A percentile compares a stretch with the other conserved stretches of the same genome.
Evolutionary conservation across 2,888 invertebrate genomes (phyloP).

Genomic region (Lithophane leautieri): DNA sequence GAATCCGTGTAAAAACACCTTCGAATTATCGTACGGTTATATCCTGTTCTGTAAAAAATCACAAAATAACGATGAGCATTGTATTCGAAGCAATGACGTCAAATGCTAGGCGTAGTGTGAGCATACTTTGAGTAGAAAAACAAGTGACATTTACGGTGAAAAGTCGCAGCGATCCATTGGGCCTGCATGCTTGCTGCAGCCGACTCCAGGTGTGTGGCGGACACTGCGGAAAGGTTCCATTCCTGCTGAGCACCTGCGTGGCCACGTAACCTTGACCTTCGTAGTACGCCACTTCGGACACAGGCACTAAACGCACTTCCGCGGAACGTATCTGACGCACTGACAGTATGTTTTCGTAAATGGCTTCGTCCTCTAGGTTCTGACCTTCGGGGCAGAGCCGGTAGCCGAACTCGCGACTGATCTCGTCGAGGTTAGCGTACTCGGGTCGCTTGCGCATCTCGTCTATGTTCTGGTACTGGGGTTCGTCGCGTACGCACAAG

Average conservation of each 20-base stretch:
- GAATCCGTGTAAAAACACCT: slow-evolving; percentile 87
- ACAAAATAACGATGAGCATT: slow-evolving; percentile 72
- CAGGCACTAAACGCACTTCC: slow-evolving; percentile 89
- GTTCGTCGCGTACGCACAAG: slow-evolving; percentile 85
- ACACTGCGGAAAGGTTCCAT: slow-evolving; percentile 89
- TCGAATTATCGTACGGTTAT: slow-evolving; percentile 75
- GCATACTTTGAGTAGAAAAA: slow-evolving; percentile 51
- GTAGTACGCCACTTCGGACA: slow-evolving; percentile 88
- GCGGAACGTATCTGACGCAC: slow-evolving; percentile 88
- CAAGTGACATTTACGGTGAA: slow-evolving; percentile 83
- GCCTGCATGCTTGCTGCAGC: slow-evolving; percentile 83
- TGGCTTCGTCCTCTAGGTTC: slow-evolving; percentile 89
- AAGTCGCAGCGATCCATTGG: slow-evolving; percentile 83
- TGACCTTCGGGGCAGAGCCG: slow-evolving; percentile 89
- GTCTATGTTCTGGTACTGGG: slow-evolving; percentile 87
- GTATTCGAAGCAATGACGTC: slow-evolving; percentile 62
- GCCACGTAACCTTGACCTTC: slow-evolving; percentile 89
- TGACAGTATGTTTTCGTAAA: slow-evolving; percentile 88
- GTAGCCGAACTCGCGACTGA: slow-evolving; percentile 89
- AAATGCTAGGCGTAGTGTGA: slow-evolving; percentile 44
- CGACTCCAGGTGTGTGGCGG: slow-evolving; percentile 89
- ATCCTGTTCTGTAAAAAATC: slow-evolving; percentile 82
- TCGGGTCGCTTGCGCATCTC: slow-evolving; percentile 88
- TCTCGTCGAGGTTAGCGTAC: slow-evolving; percentile 88
- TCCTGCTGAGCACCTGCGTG: slow-evolving; percentile 87